A percentile compares a stretch with the other conserved stretches of the same genome.
phyloP scores from a whole-genome alignment of 2,888 invertebrate species.

The Drosophila putrida region DNA sequence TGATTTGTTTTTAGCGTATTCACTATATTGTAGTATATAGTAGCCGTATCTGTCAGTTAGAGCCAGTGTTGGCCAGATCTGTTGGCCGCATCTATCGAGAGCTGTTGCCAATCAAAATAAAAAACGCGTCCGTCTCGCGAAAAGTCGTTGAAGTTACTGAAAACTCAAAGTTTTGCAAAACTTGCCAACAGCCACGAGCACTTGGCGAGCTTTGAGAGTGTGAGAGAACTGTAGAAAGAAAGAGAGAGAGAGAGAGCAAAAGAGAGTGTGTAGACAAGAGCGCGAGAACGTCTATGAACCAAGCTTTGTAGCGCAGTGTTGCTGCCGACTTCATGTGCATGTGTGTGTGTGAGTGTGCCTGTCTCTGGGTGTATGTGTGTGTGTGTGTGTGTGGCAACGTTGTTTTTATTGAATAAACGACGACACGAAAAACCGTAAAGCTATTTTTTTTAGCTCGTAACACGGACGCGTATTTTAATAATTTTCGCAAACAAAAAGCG shows the following conservation, averaged over 20 bases:
- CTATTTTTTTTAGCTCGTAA: constrained; percentile 48
- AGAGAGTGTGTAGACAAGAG: constrained; percentile 7
- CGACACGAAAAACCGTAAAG: constrained; percentile 63
- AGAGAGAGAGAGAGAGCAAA: constrained; percentile 6
- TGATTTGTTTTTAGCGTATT: constrained; percentile 39
- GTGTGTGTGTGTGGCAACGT: constrained; percentile 56
- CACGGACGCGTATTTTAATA: constrained; percentile 60
- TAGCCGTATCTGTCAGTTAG: constrained; percentile 69
- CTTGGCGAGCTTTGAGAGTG: constrained; percentile 50
- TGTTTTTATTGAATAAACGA: constrained; percentile 73
- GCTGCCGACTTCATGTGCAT: constrained; percentile 6
- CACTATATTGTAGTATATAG: constrained; percentile 67
- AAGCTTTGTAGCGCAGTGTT: constrained; percentile 66
- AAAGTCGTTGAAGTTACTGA: constrained; percentile 83
- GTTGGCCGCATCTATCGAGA: constrained; percentile 33
- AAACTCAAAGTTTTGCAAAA: constrained; percentile 50
- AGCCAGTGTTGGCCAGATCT: constrained; percentile 56
- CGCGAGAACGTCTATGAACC: constrained; percentile 27
- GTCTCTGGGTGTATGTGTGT: constrained; percentile 4
- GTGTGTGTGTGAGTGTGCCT: constrained; percentile 16
- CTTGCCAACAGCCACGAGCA: constrained; percentile 36
- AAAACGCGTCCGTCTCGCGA: constrained; percentile 78
- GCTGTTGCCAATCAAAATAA: constrained; percentile 29
- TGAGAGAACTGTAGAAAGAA: not conserved
- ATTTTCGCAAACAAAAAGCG: constrained; percentile 62